Base-by-base conservation (phyloP, 2,113 vertebrate species). In the Geothlypis trichas region DNA sequence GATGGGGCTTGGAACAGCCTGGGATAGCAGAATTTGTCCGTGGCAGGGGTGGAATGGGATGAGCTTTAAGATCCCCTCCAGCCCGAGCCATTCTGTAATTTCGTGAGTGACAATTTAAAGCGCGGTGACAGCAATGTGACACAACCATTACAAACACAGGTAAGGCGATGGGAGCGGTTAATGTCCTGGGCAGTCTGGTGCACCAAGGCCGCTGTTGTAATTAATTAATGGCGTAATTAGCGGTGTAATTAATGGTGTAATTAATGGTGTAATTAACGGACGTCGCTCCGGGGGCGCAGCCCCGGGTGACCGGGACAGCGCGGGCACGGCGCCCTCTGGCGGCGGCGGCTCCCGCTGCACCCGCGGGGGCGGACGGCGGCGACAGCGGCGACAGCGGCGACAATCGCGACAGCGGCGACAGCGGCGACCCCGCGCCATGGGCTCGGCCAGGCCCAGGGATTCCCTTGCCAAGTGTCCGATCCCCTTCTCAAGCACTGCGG, bases 71-170 rank as follows among this genome's bases (percentile, higher is more conserved):
- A 47, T 41, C 46, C 28, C 20, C n/a, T n/a, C 20, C 23, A 15
- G 7, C 6, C 54, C 10, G 4, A 52, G 27, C 54, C 54, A 2
- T 7, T 12, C 23, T 2, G 54, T 2, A 62, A n/a, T 31, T 37
- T 39, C 4, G 11, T 10, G 23, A n/a, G 11, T 1, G 37, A 23
- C 27, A 5, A 5, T 51, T 17, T 7, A 47, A 59, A 33, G 2
- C 15, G 3, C 6, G 1, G 8, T 0, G 4, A 10, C 22, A 39
- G 17, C 3, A 3, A 27, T 4, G 30, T 7, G 20, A 20, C 2
- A 10, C 0, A 15, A 4, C 33, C 46, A 20, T 39, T 17, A 37
- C 30, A 23, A 42, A 57, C 0, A 27, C 49, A 46, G 1, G 52
- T 81, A 20, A 30, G 58, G 28, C 46, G 3, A 0, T 4, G 61